These are phyloP conservation scores for Rhynchonycteris naso DNA, from an alignment of 2,797 vertebrate genomes.

Conservation along the genomic window DNA sequence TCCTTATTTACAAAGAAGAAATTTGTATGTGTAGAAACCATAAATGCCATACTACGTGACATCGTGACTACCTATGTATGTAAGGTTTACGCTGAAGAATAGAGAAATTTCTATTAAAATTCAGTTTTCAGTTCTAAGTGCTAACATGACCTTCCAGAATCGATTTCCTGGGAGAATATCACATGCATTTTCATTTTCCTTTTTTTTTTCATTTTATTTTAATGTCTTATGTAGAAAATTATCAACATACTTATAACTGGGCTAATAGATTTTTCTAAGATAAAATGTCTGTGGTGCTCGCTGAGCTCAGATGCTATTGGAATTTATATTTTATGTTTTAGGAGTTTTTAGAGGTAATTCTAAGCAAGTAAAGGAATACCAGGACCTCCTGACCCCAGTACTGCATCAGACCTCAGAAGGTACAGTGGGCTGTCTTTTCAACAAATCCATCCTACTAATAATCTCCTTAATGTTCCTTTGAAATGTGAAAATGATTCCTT, in stretches of 20 bases:
- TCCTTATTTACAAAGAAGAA: slow-evolving; percentile 28
- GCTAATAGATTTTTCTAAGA: background rate
- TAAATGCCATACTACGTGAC: background rate
- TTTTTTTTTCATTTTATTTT: slow-evolving; percentile 46
- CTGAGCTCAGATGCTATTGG: slow-evolving; percentile 20
- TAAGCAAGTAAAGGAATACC: slow-evolving; percentile 94
- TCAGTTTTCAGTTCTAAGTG: slow-evolving; percentile 49
- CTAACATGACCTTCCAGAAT: slow-evolving; percentile 45
- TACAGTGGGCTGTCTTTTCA: slow-evolving; percentile 76
- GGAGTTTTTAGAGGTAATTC: slow-evolving; percentile 94
- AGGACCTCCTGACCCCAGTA: slow-evolving; percentile 92
- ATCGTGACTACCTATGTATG: background rate
- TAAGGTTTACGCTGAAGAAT: background rate
- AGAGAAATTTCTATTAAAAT: slow-evolving; percentile 46
- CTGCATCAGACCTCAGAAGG: slow-evolving; percentile 94
- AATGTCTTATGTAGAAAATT: slow-evolving; percentile 33
- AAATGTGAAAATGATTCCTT: background rate
- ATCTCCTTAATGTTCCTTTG: background rate
- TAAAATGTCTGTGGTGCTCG: background rate
- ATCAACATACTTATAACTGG: background rate
- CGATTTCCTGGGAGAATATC: slow-evolving; percentile 15
- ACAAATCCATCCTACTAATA: background rate
- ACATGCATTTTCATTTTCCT: background rate
- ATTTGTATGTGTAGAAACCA: slow-evolving; percentile 15
- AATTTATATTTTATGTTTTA: slow-evolving; percentile 82